Evolutionary conservation across 2,888 invertebrate species (phyloP), one percentile per base, ranked within the genome.

Genomic region (Oligia latruncula): DNA sequence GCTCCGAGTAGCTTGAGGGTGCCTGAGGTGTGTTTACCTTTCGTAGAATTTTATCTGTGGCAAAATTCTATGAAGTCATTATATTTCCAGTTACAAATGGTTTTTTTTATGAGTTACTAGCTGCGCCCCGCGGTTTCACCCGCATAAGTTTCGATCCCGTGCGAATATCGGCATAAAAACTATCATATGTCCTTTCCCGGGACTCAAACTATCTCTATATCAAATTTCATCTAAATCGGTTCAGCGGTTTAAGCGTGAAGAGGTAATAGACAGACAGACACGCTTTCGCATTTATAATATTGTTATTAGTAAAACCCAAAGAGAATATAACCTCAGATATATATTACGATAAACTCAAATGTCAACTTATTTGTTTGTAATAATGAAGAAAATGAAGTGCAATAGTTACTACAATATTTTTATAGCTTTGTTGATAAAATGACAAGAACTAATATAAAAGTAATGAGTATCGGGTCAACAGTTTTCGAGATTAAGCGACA

Each of bases 381-480:
- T 68, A 43, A 23, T 13, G 23, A 40, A 20, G 11, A 81, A 73
- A 35, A 46, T 23, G 4, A 66, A 52, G n/a, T 75, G 67, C 75
- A 80, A 8, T 6, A 58, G 35, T 65, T 20, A 65, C 4, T 49
- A 15, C 13, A 40, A 49, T 67, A 62, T 67, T 60, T 40, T 80
- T 60, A 74, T 46, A 62, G 52, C 23, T 40, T 29, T 11, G 35
- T 40, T 62, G 82, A 75, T 80, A 80, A 67, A 75, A 75, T 62
- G 1, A 73, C 67, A 55, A 67, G 75, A 82, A 74, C 35, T 66
- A 15, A 35, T 60, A 35, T 60, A 46, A 62, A 46, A 62, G 15
- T 46, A 74, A 82, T 82, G 23, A 55, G 40, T 80, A n/a, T 55
- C 52, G 55, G 75, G 80, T 82, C 76, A 82, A 55, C 35, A 23